Evolutionary conservation across 2,888 invertebrate genomes (phyloP).

Genomic region (Folsomia candida): DNA sequence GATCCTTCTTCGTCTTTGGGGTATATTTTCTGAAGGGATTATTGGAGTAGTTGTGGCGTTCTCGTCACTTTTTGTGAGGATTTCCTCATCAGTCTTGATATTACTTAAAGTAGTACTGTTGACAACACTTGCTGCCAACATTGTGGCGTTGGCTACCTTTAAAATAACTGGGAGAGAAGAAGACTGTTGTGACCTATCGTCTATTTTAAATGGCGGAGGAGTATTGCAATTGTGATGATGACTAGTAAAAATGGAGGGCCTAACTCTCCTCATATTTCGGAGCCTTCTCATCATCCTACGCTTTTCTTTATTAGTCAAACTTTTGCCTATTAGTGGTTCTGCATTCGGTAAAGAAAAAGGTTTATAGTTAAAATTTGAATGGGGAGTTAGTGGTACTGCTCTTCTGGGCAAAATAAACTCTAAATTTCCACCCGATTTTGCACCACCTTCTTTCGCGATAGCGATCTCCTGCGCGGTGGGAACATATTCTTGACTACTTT

Average conservation of each 20-base stretch:
- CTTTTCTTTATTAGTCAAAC: constrained; percentile 27
- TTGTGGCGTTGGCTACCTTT: background rate
- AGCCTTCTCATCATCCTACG: constrained; percentile 27
- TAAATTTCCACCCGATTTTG: background rate
- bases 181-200: no score
- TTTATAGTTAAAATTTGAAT: background rate
- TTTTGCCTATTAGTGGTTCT: background rate
- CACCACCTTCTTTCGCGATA: background rate
- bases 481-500: constrained; percentile 2
- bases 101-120: background rate
- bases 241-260: background rate
- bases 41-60: background rate
- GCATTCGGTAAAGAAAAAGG: constrained; percentile 14
- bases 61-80: background rate
- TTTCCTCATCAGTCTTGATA: background rate
- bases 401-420: constrained; percentile 1
- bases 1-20: background rate
- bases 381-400: background rate
- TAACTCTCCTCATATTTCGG: constrained; percentile 18
- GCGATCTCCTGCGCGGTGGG: constrained; percentile 13
- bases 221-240: background rate
- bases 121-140: background rate
- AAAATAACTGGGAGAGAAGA: constrained; percentile 3
- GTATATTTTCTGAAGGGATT: background rate
- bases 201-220: background rate